A percentile compares a stretch with the other conserved stretches of the same genome.
Evolutionary conservation across 2,797 vertebrate species (phyloP).

Genomic region (Valencia hispanica): DNA sequence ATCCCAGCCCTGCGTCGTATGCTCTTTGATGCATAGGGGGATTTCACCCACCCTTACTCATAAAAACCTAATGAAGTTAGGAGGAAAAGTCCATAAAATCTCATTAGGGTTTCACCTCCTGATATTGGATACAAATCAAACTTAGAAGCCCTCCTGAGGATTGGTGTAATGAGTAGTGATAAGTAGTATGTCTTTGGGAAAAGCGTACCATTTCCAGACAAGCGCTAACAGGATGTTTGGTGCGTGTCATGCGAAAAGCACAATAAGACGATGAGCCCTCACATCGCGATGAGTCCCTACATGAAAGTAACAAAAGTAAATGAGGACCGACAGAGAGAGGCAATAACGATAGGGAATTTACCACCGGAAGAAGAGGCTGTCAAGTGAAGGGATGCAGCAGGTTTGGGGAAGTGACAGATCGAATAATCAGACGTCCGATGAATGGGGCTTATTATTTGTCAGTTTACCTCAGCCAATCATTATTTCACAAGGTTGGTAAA

Average conservation of each 20-base stretch:
- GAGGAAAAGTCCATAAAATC: slow-evolving; percentile 79
- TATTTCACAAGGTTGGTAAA: not conserved
- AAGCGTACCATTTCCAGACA: slow-evolving; percentile 43
- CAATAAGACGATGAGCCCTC: slow-evolving; percentile 21
- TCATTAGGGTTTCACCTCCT: slow-evolving; percentile 75
- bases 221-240: slow-evolving; percentile 38
- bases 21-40: slow-evolving; percentile 64
- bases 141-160: slow-evolving; percentile 71
- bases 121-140: slow-evolving; percentile 78
- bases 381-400: not conserved
- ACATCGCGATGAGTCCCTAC: not conserved
- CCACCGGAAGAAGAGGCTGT: not conserved
- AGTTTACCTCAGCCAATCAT: slow-evolving; percentile 7
- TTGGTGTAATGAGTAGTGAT: slow-evolving; percentile 66
- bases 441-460: slow-evolving; percentile 4
- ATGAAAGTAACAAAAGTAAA: slow-evolving; percentile 24
- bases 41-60: slow-evolving; percentile 69
- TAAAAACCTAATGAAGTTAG: slow-evolving; percentile 83
- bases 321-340: slow-evolving; percentile 7
- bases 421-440: not conserved
- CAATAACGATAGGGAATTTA: slow-evolving; percentile 1
- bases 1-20: slow-evolving; percentile 37
- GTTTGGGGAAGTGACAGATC: slow-evolving; percentile 13
- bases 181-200: slow-evolving; percentile 57
- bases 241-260: slow-evolving; percentile 37